Percentiles rank a stretch among this genome's conserved stretches.
Conservation (phyloP, 2,113 vertebrate species). For the Sardina pilchardus region DNA sequence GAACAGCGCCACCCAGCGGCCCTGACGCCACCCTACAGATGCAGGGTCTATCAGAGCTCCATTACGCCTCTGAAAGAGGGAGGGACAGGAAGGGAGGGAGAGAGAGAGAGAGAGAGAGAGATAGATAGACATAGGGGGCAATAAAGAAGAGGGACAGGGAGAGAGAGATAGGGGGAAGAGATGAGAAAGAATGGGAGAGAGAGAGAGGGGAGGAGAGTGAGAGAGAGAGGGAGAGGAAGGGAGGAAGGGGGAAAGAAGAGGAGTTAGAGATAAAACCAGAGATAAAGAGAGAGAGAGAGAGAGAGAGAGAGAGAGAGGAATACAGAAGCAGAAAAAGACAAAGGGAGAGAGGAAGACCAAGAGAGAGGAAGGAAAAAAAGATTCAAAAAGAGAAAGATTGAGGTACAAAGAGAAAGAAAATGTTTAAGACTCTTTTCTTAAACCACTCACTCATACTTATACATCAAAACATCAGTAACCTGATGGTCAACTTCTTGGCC, state of each 20-base stretch:
- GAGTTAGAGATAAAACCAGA: too few relatives aligned
- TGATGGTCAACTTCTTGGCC: neutral
- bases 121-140: neutral
- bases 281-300: too few relatives aligned
- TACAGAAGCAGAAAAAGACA: slow-evolving; percentile 18
- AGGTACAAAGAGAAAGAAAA: neutral
- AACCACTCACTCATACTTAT: neutral
- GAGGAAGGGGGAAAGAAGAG: too few relatives aligned
- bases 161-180: neutral
- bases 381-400: neutral
- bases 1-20: slow-evolving; percentile 87
- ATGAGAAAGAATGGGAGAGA: too few relatives aligned
- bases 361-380: neutral
- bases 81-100: neutral
- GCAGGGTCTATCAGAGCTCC: slow-evolving; percentile 71
- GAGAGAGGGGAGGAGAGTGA: neutral
- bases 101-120: neutral
- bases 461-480: neutral
- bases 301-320: neutral
- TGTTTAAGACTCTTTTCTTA: neutral
- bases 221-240: too few relatives aligned
- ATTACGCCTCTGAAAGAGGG: slow-evolving; percentile 77
- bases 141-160: neutral
- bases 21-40: slow-evolving; percentile 80
- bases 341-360: neutral